These are phyloP conservation scores for Rhinella marina DNA, from an alignment of 2,797 vertebrate species.

Conservation along the genomic window DNA sequence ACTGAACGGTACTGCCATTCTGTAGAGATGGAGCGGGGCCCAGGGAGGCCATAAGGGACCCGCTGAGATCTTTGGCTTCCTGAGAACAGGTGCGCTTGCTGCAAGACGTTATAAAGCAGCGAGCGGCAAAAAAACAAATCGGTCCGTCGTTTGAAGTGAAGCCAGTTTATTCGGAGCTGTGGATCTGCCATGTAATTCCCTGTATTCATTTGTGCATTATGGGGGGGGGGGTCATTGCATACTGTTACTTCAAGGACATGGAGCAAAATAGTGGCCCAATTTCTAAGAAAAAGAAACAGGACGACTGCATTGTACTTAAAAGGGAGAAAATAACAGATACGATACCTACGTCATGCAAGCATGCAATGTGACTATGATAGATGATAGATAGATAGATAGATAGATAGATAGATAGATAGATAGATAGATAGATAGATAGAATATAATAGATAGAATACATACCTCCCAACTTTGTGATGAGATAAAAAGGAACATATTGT, in stretches of 20 bases:
- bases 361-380: no score
- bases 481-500: no score
- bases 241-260: neutral
- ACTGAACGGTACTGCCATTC: neutral
- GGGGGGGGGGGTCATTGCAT: neutral
- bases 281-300: neutral
- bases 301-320: neutral
- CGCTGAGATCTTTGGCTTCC: neutral
- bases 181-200: neutral
- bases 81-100: neutral
- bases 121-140: neutral
- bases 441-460: no score
- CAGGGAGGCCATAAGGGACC: neutral
- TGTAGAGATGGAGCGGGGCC: neutral
- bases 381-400: no score
- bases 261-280: neutral
- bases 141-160: neutral
- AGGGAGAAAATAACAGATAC: neutral
- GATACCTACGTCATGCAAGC: no score
- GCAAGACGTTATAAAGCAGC: slow-evolving; percentile 18
- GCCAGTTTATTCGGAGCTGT: neutral
- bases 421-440: no score
- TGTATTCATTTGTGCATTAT: neutral
- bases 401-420: no score
- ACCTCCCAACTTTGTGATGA: no score